Evolutionary conservation across 1,140 invertebrate genomes (phyloP).

Genomic region (Heterodera schachtii): DNA sequence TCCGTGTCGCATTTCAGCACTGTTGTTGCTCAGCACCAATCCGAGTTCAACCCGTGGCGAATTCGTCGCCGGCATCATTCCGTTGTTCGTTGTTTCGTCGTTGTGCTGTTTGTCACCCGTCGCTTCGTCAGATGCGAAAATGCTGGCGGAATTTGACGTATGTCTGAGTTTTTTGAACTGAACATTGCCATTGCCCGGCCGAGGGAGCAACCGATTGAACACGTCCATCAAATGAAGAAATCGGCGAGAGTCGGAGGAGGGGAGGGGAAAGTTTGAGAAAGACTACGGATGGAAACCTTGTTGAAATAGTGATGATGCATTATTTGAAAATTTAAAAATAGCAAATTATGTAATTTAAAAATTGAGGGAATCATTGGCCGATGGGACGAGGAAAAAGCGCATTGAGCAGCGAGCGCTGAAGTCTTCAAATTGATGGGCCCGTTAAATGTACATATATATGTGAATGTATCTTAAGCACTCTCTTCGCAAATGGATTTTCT

Average conservation of each 20-base stretch:
- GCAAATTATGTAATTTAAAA: too few relatives aligned
- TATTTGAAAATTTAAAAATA: too few relatives aligned
- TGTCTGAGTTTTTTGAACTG: conserved; percentile 14
- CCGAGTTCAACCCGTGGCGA: conserved; percentile 9
- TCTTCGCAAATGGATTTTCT: too few relatives aligned
- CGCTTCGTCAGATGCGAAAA: not conserved
- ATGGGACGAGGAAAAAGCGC: too few relatives aligned
- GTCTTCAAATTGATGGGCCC: too few relatives aligned
- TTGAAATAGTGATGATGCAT: too few relatives aligned
- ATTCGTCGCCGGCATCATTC: not conserved
- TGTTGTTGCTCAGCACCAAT: not conserved
- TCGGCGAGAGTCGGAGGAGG: not conserved
- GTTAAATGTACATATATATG: too few relatives aligned
- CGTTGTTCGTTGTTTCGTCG: not conserved
- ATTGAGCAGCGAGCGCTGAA: too few relatives aligned
- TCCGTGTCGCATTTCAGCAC: too few relatives aligned
- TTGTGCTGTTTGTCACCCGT: not conserved
- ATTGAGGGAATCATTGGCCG: too few relatives aligned
- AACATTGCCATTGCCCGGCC: not conserved
- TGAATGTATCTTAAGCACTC: too few relatives aligned
- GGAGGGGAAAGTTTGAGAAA: not conserved
- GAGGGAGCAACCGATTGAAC: not conserved
- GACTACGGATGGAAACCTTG: too few relatives aligned
- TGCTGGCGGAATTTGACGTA: not conserved
- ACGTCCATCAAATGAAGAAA: conserved; percentile 7